Evolutionary conservation across 2,113 vertebrate genomes (phyloP).

Genomic region (Tetrao urogallus): DNA sequence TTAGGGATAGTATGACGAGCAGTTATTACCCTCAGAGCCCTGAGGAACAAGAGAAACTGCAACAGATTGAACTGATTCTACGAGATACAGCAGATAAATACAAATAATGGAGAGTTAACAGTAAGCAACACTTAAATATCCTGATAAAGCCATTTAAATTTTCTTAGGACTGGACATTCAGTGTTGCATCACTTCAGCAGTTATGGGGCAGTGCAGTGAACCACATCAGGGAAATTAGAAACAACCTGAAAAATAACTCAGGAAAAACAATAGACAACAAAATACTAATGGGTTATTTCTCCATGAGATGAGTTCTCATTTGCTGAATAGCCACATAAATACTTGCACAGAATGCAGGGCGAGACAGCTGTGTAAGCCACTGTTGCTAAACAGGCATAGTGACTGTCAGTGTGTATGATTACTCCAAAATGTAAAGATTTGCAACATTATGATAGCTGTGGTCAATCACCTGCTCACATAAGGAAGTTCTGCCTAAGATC

Average conservation of each 20-base stretch:
- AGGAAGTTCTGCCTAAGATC: neutral
- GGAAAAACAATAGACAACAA: neutral
- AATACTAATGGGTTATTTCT: neutral
- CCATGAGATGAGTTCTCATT: neutral
- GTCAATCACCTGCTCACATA: neutral
- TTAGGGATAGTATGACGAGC: neutral
- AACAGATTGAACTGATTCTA: neutral
- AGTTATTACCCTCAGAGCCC: neutral
- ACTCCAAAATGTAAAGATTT: neutral
- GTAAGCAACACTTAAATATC: neutral
- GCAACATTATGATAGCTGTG: neutral
- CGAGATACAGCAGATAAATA: neutral
- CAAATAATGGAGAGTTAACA: neutral
- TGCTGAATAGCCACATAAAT: neutral
- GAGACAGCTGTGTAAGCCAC: neutral
- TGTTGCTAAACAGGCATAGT: neutral
- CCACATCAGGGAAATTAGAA: neutral
- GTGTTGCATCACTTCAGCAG: neutral
- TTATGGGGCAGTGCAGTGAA: neutral
- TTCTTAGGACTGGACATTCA: neutral
- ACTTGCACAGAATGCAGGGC: neutral
- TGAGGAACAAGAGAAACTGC: neutral
- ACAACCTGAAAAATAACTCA: neutral
- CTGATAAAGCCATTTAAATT: constrained; percentile 6
- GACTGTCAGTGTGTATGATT: neutral